Conservation (phyloP, 2,113 vertebrate genomes). For the Scortum barcoo region DNA sequence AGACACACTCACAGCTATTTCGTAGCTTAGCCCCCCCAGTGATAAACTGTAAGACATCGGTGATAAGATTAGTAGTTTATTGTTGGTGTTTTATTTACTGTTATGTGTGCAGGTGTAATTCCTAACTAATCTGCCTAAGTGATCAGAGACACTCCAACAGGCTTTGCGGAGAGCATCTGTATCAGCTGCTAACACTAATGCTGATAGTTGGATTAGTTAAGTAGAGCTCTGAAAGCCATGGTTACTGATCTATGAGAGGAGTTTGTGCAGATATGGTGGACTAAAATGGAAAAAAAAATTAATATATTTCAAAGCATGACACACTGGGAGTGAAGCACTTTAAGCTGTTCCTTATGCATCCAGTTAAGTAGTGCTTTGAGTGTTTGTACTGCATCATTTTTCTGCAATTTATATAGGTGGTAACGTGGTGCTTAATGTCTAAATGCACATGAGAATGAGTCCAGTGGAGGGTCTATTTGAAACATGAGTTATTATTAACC, state of each 20-base stretch:
- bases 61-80: slow-evolving; percentile 36
- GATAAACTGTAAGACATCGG: slow-evolving; percentile 28
- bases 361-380: neutral
- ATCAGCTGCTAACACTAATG: slow-evolving; percentile 34
- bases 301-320: neutral
- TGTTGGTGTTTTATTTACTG: slow-evolving; percentile 34
- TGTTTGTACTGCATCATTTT: neutral
- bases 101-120: slow-evolving; percentile 34
- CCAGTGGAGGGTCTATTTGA: neutral
- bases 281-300: slow-evolving; percentile 26
- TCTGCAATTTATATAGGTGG: neutral
- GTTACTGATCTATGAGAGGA: slow-evolving; percentile 2
- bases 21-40: slow-evolving; percentile 18
- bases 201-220: slow-evolving; percentile 42
- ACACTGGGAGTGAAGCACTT: neutral
- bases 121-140: slow-evolving; percentile 32
- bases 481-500: slow-evolving; percentile 9
- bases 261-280: slow-evolving; percentile 20
- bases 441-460: neutral
- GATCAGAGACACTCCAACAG: slow-evolving; percentile 41
- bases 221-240: slow-evolving; percentile 13
- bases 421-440: slow-evolving; percentile 1
- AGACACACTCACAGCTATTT: slow-evolving; percentile 33
- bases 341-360: neutral
- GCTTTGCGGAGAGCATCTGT: slow-evolving; percentile 27